Evolutionary conservation across 2,113 vertebrate species (phyloP).

Genomic region (Pandion haliaetus): DNA sequence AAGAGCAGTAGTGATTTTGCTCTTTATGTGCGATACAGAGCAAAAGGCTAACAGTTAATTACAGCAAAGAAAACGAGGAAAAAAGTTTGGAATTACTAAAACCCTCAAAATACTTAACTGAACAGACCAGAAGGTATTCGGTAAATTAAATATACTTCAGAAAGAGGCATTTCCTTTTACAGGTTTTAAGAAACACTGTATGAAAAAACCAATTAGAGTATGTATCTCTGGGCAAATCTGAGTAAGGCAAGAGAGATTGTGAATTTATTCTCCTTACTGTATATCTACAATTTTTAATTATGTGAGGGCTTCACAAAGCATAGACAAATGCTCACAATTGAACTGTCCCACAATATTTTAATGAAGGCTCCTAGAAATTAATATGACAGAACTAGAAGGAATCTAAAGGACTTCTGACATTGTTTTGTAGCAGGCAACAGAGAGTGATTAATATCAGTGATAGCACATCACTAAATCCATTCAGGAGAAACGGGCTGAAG

Average conservation of each 20-base stretch:
- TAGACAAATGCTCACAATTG: background rate
- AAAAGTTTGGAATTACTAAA: background rate
- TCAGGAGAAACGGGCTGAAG: background rate
- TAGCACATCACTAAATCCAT: background rate
- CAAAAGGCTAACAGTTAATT: background rate
- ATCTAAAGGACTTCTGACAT: background rate
- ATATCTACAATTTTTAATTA: background rate
- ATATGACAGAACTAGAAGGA: background rate
- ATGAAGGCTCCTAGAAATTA: background rate
- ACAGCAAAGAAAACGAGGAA: background rate
- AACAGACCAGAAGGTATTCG: background rate
- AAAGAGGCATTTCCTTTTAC: background rate
- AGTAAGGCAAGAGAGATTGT: background rate
- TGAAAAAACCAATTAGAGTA: background rate
- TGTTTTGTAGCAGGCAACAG: background rate
- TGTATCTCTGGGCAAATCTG: background rate
- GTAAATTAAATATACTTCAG: background rate
- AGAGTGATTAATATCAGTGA: background rate
- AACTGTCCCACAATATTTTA: background rate
- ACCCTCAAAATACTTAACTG: background rate
- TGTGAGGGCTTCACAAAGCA: background rate
- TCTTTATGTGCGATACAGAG: background rate
- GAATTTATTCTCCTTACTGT: background rate
- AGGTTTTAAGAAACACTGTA: background rate
- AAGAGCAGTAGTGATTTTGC: background rate